Evolutionary conservation across 2,888 invertebrate species (phyloP), one percentile per base, ranked within the genome.

Genomic region (Esperia sulphurella): DNA sequence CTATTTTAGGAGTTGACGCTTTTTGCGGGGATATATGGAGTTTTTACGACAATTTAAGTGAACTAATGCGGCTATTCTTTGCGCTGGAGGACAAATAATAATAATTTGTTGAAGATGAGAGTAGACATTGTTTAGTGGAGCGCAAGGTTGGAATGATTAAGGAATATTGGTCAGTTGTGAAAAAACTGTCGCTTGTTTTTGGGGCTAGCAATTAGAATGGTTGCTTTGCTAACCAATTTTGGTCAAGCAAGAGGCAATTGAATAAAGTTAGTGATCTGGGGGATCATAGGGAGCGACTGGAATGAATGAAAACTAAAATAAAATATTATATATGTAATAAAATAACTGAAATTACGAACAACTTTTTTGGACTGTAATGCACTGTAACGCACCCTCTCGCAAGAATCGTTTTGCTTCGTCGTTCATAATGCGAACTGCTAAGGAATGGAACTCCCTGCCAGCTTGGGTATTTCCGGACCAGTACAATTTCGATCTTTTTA

Each of bases 71-170:
- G 12, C 46, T 41, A 47, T 50, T n/a, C 41, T 51, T 47, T 46
- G 39, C n/a, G 21, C 21, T 35, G 12, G 14, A 45, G 41, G 49
- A 54, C 53, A 51, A 57, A 57, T 57, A 61, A 55, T 53, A 21
- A 58, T 55, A 59, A 59, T 59, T 60, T 63, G 53, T n/a, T 9
- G 9, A 10, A 35, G 3, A 35, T 10, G n/a, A 10, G 31, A 39
- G 39, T 39, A 1, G 14, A 14, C 14, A 10, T 59, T 57, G 56
- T 63, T 61, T 59, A 56, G 61, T 65, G 53, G 65, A 53, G 48
- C 48, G 55, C 77, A 75, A 80, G 80, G 80, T 59, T 68, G 45
- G 53, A 75, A 60, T 63, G 28, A 73, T 79, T 72, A 59, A 58
- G 47, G 48, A 52, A 50, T 52, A 51, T 60, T 44, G 29, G 44